Evolutionary conservation across 2,113 vertebrate species (phyloP), one percentile per base, ranked within the genome.

Genomic region (Macquaria australasica): DNA sequence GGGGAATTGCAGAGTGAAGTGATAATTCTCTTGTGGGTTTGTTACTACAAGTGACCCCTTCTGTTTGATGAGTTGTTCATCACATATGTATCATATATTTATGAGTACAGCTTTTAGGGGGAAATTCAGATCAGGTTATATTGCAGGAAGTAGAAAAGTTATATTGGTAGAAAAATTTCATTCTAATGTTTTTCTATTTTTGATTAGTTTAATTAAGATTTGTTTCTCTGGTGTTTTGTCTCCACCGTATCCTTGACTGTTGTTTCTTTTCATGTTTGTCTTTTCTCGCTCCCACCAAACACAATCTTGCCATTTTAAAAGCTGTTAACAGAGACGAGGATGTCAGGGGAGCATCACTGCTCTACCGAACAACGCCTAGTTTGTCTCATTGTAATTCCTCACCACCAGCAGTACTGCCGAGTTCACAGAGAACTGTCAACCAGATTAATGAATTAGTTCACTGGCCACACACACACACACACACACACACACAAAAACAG

Each of bases 331-430:
- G 43, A 50, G 77, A 55, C 8, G 55, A 20, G 28, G 80, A 82
- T 84, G 89, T 90, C 85, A 87, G 71, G 37, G 63, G 73, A 82
- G 80, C 84, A 74, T 83, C 84, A 77, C 68, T 39, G 69, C 66
- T 73, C 79, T 4, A 48, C 70, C 23, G 11, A 83, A 83, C 86
- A 83, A 73, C 31, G 1, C 51, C 75, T 68, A 63, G 67, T 91
- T 86, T 84, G 53, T 90, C 80, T 92, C 88, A 92, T 92, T 92
- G 86, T 78, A 28, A 88, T 92, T 92, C 89, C 58, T 78, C 86
- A 70, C 77, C 67, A 66, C 59, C 34, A 28, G 66, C 88, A 51
- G 58, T 62, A 85, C 73, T 59, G 63, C 73, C 14, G 64, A 88
- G 78, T 87, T 90, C 84, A 83, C 77, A 55, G 28, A 81, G 55